phyloP scores from a whole-genome alignment of 2,888 invertebrate genomes.

The Leptinotarsa juncta region DNA sequence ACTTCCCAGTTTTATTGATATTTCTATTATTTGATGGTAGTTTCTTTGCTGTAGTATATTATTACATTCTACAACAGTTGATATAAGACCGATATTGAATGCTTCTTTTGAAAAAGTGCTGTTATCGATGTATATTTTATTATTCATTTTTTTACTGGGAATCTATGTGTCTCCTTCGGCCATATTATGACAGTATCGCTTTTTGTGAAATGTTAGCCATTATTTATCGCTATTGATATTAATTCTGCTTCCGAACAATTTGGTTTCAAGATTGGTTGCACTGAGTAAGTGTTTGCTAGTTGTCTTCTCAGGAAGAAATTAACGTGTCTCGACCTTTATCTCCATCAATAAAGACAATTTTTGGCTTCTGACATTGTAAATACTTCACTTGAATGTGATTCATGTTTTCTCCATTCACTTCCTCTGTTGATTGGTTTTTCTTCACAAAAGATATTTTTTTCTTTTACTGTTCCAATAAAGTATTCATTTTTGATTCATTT shows the following conservation, averaged over 20 bases:
- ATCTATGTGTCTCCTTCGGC: background rate
- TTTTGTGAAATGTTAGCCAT: background rate
- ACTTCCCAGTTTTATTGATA: no score
- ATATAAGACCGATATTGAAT: no score
- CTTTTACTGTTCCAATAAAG: background rate
- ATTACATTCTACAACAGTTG: background rate
- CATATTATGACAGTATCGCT: background rate
- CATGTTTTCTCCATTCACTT: no score
- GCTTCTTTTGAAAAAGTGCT: no score
- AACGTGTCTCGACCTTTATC: background rate
- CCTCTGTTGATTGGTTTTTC: no score
- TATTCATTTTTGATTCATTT: background rate
- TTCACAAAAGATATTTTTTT: no score
- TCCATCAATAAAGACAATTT: background rate
- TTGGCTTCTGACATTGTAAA: background rate
- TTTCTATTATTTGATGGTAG: no score
- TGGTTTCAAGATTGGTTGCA: background rate
- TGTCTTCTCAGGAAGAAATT: background rate
- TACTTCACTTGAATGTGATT: no score
- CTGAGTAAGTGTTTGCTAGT: background rate
- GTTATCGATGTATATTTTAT: no score
- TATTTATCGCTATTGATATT: background rate
- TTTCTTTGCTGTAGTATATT: conserved; percentile 2
- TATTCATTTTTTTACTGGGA: background rate
- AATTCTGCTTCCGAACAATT: background rate